Base-by-base conservation (phyloP, 2,797 vertebrate species). In the Darevskia nairensis region DNA sequence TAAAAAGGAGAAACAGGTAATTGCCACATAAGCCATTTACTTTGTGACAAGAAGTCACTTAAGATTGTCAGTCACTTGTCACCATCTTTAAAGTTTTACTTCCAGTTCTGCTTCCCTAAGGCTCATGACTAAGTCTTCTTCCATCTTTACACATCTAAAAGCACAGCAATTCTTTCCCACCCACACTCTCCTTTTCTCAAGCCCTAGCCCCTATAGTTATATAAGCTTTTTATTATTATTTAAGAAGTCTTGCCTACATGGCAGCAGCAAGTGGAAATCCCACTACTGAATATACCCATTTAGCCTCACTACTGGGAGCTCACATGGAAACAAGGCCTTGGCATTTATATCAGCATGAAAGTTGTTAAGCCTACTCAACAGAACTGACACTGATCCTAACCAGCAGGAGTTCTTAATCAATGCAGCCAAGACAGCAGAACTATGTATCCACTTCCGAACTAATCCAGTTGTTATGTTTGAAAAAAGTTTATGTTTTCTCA, bases 121-220 rank as follows among this genome's bases (percentile, higher is more conserved):
- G 55, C 23, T 75, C 59, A 72, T 71, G 87, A 72, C 81, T 88
- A 79, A 84, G 44, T 59, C 27, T 41, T 55, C 41, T 59, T 59
- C 61, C 25, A 29, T 9, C 41, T 83, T 59, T 32, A 25, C 39
- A 83, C 19, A 25, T 89, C 8, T 50, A 61, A 85, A 89, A 50
- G 77, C 55, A 89, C 74, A 50, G 29, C 88, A 66, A 66, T 35
- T 76, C 44, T 39, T 75, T 55, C 78, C 59, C 76, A 88, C 77
- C 61, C 46, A 80, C 44, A 4, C 15, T 7, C 13, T 8, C 23
- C 23, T 50, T 79, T 61, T 59, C 41, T n/a, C n/a, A 5, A 68
- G 78, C 0, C 39, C 2, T 55, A 27, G 44, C 69, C 72, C 88
- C 69, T 68, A 25, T 61, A 80, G 50, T 64, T 72, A 88, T 64